Evolutionary conservation across 2,888 invertebrate genomes (phyloP).

Genomic region (Xanthia icteritia): DNA sequence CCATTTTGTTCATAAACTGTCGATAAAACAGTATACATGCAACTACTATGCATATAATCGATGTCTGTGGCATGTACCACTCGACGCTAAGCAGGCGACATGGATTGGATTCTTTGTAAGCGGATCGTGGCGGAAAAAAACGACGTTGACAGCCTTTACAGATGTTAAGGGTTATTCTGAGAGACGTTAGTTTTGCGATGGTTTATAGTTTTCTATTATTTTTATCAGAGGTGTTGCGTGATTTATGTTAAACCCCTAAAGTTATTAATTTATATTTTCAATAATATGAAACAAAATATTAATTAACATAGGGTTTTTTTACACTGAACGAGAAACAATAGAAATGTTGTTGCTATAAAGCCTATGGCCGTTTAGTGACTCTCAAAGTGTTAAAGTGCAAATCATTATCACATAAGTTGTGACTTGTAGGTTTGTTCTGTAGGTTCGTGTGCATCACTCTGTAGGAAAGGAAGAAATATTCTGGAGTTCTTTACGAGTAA

Average conservation of each 20-base stretch:
- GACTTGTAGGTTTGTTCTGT: background rate
- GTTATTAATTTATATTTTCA: background rate
- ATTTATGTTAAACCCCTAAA: background rate
- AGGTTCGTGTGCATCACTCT: background rate
- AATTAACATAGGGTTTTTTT: background rate
- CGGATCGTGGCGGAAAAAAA: constrained; percentile 57
- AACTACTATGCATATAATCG: constrained; percentile 13
- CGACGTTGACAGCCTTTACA: constrained; percentile 37
- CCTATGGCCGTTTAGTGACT: too few relatives aligned
- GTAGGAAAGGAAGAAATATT: too few relatives aligned
- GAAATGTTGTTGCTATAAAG: too few relatives aligned
- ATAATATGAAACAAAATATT: background rate
- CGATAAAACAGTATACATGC: background rate
- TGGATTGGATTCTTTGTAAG: constrained; percentile 70
- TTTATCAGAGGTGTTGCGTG: too few relatives aligned
- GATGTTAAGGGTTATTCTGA: constrained; percentile 33
- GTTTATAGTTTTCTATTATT: background rate
- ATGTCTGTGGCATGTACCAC: constrained; percentile 11
- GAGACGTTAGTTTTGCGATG: constrained; percentile 27
- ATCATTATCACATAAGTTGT: background rate
- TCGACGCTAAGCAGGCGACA: constrained; percentile 37
- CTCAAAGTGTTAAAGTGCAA: too few relatives aligned
- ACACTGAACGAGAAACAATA: too few relatives aligned
- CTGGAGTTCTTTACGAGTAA: background rate
- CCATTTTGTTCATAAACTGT: background rate